phyloP scores from a whole-genome alignment of 2,888 invertebrate species.

The Oscheius sp. region DNA sequence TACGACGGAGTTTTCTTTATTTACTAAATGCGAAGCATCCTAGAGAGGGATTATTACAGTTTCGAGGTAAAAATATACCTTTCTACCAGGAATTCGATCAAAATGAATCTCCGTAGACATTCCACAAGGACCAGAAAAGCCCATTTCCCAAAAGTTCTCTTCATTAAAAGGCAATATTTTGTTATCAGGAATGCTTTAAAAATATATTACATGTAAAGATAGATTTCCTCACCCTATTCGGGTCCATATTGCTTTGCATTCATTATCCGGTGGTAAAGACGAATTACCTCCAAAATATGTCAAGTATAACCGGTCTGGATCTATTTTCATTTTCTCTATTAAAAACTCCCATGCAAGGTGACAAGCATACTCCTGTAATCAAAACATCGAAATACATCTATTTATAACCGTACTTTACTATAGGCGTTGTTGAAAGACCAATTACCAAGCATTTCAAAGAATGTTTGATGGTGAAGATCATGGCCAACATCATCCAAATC shows the following conservation, averaged over 20 bases:
- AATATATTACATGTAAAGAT: neutral
- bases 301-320: conserved; percentile 89
- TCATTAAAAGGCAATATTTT: conserved; percentile 82
- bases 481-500: conserved; percentile 97
- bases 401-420: conserved; percentile 82
- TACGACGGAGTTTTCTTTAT: conserved; percentile 95
- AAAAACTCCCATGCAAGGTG: conserved; percentile 96
- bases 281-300: conserved; percentile 94
- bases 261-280: conserved; percentile 88
- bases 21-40: conserved; percentile 90
- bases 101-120: conserved; percentile 98
- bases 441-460: conserved; percentile 99
- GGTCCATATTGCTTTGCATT: conserved; percentile 86
- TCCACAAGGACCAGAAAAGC: conserved; percentile 97
- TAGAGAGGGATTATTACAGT: conserved; percentile 73
- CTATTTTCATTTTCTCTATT: conserved; percentile 82
- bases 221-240: conserved; percentile 79
- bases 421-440: conserved; percentile 98
- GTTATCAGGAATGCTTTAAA: conserved; percentile 80
- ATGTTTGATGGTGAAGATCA: conserved; percentile 99
- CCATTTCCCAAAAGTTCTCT: conserved; percentile 99
- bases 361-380: conserved; percentile 86
- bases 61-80: neutral
- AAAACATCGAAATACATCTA: neutral
- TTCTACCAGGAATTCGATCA: conserved; percentile 79